Evolutionary conservation across 2,113 vertebrate species (phyloP).

Genomic region (Aspiorhynchus laticeps): DNA sequence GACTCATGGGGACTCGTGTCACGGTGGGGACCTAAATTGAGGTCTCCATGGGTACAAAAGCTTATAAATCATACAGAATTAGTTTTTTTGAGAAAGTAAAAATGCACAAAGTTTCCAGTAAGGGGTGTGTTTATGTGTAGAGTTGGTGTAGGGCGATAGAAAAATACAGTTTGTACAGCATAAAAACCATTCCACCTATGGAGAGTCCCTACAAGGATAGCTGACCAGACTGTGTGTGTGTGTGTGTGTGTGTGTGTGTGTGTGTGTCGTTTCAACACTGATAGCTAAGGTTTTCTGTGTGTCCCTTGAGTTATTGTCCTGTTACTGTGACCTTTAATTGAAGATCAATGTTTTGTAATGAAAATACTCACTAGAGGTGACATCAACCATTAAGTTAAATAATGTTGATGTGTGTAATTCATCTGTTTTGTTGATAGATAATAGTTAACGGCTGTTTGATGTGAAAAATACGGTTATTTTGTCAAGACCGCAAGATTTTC

Average conservation of each 20-base stretch:
- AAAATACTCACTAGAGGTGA: neutral
- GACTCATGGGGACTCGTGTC: no score
- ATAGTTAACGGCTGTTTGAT: neutral
- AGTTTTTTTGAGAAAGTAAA: no score
- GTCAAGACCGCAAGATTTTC: neutral
- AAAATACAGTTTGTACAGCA: no score
- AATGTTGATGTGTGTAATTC: neutral
- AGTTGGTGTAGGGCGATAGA: no score
- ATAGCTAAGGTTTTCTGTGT: neutral
- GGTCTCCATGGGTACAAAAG: no score
- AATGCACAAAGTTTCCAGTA: no score
- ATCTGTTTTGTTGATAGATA: neutral
- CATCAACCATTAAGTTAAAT: neutral
- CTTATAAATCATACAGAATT: no score
- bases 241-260: neutral
- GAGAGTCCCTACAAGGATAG: no score
- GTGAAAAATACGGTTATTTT: neutral
- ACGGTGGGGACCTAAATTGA: no score
- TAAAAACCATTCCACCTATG: no score
- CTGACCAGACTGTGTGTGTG: no score
- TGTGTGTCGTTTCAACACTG: neutral
- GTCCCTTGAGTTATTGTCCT: neutral
- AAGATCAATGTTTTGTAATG: constrained; percentile 10
- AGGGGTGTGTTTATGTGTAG: no score
- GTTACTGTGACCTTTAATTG: neutral